phyloP scores from a whole-genome alignment of 2,113 vertebrate genomes.

The Psilopsiagon aurifrons region DNA sequence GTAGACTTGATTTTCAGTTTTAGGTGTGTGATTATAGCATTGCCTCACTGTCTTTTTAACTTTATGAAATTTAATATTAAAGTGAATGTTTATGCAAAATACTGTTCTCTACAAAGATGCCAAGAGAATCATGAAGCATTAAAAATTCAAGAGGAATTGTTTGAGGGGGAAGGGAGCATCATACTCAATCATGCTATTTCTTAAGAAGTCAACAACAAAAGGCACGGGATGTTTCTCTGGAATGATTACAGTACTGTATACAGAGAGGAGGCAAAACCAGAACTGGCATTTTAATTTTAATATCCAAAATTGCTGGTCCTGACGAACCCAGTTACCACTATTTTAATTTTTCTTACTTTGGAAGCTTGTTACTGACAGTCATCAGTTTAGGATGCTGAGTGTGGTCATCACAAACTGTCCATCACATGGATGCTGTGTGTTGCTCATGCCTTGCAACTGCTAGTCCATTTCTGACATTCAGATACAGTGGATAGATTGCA shows the following conservation, averaged over 20 bases:
- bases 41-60: not conserved
- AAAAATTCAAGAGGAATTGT: conserved; percentile 35
- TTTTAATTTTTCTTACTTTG: not conserved
- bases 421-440: not conserved
- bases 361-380: not conserved
- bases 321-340: not conserved
- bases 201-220: conserved; percentile 25
- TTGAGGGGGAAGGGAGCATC: not conserved
- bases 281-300: conserved; percentile 42
- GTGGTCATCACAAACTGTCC: not conserved
- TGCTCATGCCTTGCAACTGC: fast-evolving
- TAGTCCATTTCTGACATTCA: fast-evolving
- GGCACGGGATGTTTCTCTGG: not conserved
- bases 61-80: not conserved
- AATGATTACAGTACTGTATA: not conserved
- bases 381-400: not conserved
- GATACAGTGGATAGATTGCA: fast-evolving
- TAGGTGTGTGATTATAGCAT: not conserved
- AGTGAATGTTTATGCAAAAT: not conserved
- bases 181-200: not conserved
- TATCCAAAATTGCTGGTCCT: not conserved
- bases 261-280: not conserved
- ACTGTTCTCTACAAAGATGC: not conserved
- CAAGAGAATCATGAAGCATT: not conserved
- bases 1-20: not conserved